These are phyloP conservation scores for Brachionus paranguensis DNA, from an alignment of 1,140 invertebrate genomes.

Conservation along the genomic window DNA sequence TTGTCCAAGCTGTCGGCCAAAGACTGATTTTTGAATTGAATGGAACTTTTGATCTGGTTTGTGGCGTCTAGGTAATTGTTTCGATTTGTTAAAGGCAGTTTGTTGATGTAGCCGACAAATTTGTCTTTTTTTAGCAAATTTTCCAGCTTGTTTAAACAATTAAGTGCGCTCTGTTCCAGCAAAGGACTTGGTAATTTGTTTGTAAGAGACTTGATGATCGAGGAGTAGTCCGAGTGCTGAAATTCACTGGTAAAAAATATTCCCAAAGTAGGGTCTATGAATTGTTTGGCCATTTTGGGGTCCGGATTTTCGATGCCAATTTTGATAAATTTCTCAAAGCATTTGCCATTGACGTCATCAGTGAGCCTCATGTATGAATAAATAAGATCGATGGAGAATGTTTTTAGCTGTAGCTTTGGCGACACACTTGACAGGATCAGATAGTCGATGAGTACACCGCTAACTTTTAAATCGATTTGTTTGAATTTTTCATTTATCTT, in stretches of 20 bases:
- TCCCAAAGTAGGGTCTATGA: constrained; percentile 45
- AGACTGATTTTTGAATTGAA: constrained; percentile 41
- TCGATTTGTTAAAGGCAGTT: constrained; percentile 44
- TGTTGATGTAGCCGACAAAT: constrained; percentile 42
- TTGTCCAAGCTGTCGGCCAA: not conserved
- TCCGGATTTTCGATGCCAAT: constrained; percentile 26
- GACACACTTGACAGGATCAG: not conserved
- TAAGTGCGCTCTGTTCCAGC: not conserved
- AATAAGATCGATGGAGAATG: constrained; percentile 28
- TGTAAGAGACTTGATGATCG: constrained; percentile 49
- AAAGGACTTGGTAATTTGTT: constrained; percentile 43
- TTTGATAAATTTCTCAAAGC: constrained; percentile 14
- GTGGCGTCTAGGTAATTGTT: constrained; percentile 46
- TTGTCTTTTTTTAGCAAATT: constrained; percentile 40
- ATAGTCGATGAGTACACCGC: not conserved
- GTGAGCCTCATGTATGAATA: constrained; percentile 37
- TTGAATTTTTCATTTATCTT: constrained; percentile 14
- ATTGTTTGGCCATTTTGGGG: not conserved
- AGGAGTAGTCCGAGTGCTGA: constrained; percentile 47
- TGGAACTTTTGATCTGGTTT: not conserved
- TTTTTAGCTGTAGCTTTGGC: not conserved
- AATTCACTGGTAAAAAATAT: constrained; percentile 54
- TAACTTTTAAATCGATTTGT: not conserved
- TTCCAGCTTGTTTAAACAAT: constrained; percentile 17
- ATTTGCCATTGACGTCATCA: constrained; percentile 18